Evolutionary conservation across 2,113 vertebrate genomes (phyloP).

Genomic region (Hemiscyllium ocellatum): DNA sequence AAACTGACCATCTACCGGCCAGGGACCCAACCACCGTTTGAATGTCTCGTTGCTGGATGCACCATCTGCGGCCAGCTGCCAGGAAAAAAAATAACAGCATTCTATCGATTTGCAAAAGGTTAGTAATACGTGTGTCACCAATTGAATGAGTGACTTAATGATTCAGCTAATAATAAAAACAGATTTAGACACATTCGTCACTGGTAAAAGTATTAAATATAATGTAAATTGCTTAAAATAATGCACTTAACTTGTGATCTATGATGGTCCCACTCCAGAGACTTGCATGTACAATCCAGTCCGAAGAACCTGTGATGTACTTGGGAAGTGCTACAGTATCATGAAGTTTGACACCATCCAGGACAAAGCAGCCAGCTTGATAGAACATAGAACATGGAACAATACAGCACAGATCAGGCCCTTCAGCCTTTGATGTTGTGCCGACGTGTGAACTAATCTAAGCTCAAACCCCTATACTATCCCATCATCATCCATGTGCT

Average conservation of each 20-base stretch:
- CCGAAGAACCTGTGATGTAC: not conserved
- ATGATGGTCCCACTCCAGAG: not conserved
- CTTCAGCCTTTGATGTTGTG: no score
- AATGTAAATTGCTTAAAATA: not conserved
- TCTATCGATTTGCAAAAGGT: not conserved
- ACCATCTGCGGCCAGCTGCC: not conserved
- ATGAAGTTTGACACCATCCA: no score
- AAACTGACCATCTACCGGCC: not conserved
- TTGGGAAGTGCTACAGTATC: not conserved
- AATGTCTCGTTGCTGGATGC: not conserved
- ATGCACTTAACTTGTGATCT: not conserved
- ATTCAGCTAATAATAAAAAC: not conserved
- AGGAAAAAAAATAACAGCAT: not conserved
- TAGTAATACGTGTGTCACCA: not conserved
- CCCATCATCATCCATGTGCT: no score
- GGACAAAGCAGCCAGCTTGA: no score
- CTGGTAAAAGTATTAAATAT: not conserved
- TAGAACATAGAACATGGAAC: no score
- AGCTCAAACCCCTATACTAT: no score
- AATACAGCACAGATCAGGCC: no score
- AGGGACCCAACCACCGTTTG: not conserved
- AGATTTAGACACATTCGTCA: slow-evolving; percentile 8
- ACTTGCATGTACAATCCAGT: not conserved
- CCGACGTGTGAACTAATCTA: no score
- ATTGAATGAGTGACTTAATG: not conserved